phyloP scores from a whole-genome alignment of 1,140 invertebrate species.

The Drosophila tani region DNA sequence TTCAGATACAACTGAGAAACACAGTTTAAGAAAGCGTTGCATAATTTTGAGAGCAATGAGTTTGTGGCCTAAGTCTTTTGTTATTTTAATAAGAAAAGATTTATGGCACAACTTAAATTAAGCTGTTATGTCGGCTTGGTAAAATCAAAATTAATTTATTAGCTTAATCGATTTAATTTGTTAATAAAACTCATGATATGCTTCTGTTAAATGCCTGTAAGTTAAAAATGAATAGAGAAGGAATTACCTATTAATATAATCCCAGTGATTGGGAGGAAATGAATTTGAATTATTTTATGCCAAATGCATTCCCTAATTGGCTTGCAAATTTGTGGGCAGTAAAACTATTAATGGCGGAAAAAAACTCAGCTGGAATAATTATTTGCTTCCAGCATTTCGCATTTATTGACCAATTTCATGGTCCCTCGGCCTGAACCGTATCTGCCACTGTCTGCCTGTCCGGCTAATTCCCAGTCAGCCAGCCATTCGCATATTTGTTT shows the following conservation, averaged over 20 bases:
- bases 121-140: not conserved
- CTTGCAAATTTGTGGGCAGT: conserved; percentile 11
- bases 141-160: not conserved
- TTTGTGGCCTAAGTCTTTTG: conserved; percentile 71
- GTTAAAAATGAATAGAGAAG: not conserved
- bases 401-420: conserved; percentile 53
- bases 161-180: not conserved
- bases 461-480: conserved; percentile 14
- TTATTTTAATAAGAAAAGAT: conserved; percentile 13
- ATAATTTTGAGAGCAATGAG: conserved; percentile 16
- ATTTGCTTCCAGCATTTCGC: conserved; percentile 6
- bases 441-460: conserved; percentile 15
- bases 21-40: conserved; percentile 10
- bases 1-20: not conserved
- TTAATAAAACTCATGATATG: not conserved
- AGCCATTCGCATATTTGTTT: conserved; percentile 45
- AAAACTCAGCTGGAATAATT: conserved; percentile 4
- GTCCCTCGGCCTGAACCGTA: conserved; percentile 32
- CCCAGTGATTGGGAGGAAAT: not conserved
- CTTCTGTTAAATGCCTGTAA: not conserved
- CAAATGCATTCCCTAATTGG: conserved; percentile 19
- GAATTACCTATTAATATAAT: not conserved
- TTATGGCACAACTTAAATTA: not conserved
- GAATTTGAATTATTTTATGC: conserved; percentile 5
- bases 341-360: conserved; percentile 2